Percentiles rank a stretch among this genome's conserved stretches.
These are phyloP conservation scores for Cryptocheilus praepositus DNA, from an alignment of 2,888 invertebrate species.

Conservation along the genomic window DNA sequence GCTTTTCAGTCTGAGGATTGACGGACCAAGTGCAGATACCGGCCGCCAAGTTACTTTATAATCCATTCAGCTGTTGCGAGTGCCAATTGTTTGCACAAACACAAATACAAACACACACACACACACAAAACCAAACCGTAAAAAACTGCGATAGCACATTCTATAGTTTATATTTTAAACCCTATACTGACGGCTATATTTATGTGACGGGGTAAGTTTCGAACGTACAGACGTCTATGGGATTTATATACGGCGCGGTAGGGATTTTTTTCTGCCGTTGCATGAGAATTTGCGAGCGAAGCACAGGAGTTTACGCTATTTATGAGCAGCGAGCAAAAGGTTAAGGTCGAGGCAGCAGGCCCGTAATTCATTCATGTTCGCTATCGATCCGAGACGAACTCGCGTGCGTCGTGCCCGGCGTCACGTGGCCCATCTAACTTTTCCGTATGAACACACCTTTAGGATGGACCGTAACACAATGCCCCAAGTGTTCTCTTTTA, in stretches of 20 bases:
- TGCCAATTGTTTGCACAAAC: too few species aligned
- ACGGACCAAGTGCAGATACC: too few species aligned
- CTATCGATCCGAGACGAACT: slow-evolving; percentile 35
- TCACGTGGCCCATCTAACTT: slow-evolving; percentile 2
- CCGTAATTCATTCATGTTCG: slow-evolving; percentile 47
- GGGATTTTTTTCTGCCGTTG: background rate
- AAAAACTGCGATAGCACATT: too few species aligned
- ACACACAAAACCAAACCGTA: too few species aligned
- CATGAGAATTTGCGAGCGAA: slow-evolving; percentile 5
- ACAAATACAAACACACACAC: too few species aligned
- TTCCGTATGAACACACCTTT: slow-evolving; percentile 45
- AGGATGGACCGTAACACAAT: slow-evolving; percentile 53
- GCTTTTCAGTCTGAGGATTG: too few species aligned
- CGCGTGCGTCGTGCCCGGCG: slow-evolving; percentile 15
- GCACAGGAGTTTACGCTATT: background rate
- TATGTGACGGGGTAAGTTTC: too few species aligned
- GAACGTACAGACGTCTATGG: too few species aligned
- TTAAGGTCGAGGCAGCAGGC: slow-evolving; percentile 35
- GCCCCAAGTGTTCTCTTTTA: slow-evolving; percentile 50
- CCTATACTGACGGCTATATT: too few species aligned
- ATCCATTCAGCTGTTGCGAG: too few species aligned
- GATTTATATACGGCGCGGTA: background rate
- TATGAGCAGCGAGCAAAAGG: slow-evolving; percentile 18
- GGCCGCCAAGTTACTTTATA: too few species aligned
- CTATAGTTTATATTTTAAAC: too few species aligned